A percentile compares a stretch with the other conserved stretches of the same genome.
Evolutionary conservation across 2,888 invertebrate species (phyloP).

Genomic region (Oasisia sp.): DNA sequence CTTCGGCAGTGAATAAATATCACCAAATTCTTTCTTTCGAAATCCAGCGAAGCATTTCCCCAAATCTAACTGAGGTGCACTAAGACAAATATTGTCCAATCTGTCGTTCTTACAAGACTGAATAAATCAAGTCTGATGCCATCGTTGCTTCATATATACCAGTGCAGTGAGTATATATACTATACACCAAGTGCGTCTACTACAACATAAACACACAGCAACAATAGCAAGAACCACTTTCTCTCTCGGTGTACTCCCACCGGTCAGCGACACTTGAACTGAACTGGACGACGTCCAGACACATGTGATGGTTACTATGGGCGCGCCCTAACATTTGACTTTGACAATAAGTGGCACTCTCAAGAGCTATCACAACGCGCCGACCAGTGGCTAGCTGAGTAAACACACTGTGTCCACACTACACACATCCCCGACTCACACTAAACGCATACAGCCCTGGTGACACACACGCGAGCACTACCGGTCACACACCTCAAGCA

Average conservation of each 20-base stretch:
- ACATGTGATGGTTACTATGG: neutral
- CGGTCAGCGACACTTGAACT: neutral
- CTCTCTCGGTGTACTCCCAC: neutral
- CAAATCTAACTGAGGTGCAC: neutral
- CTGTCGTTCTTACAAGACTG: neutral
- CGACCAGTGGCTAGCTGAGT: neutral
- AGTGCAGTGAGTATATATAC: too few species aligned
- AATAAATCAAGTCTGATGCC: neutral
- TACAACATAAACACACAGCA: neutral
- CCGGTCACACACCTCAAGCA: neutral
- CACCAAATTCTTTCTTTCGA: neutral
- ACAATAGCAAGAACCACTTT: slow-evolving; percentile 8
- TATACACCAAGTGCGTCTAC: neutral
- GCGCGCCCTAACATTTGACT: neutral
- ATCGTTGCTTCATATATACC: neutral
- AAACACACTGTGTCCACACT: neutral
- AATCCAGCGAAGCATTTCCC: neutral
- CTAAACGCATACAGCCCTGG: neutral
- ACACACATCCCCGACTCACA: neutral
- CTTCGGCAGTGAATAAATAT: neutral
- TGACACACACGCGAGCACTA: neutral
- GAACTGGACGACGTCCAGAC: neutral
- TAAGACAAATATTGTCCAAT: neutral
- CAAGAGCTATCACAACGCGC: neutral
- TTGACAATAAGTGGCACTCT: neutral